Percentiles rank a stretch among this genome's conserved stretches.
Conservation (phyloP, 2,113 vertebrate genomes). For the Cyanoramphus novaezelandiae region DNA sequence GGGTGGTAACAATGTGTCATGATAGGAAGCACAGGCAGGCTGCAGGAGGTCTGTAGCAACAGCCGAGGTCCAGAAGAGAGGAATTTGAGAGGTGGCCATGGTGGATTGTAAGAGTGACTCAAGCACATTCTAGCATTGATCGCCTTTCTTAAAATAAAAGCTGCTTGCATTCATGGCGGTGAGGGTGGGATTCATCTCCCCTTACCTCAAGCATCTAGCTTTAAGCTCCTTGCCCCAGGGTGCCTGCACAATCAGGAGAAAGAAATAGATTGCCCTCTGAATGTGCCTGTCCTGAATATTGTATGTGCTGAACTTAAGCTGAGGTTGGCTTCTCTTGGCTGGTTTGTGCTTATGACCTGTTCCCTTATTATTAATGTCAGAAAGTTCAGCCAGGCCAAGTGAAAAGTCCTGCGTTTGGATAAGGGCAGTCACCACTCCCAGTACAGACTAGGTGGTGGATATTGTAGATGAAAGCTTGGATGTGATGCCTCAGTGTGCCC, state of each 20-base stretch:
- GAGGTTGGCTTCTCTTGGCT: background rate
- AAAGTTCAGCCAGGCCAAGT: background rate
- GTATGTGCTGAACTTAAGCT: background rate
- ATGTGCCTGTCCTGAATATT: background rate
- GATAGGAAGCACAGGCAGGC: background rate
- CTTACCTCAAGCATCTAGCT: slow-evolving; percentile 46
- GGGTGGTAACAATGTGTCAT: rapidly evolving
- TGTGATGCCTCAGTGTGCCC: rapidly evolving
- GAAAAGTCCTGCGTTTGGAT: background rate
- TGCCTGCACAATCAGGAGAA: background rate
- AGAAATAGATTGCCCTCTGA: slow-evolving; percentile 18
- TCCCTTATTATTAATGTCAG: background rate
- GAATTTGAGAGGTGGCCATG: background rate
- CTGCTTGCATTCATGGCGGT: slow-evolving; percentile 6
- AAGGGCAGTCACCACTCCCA: background rate
- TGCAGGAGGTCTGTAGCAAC: background rate
- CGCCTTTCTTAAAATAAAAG: slow-evolving; percentile 60
- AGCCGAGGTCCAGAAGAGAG: background rate
- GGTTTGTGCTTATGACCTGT: background rate
- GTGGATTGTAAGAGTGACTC: background rate
- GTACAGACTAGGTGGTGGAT: background rate
- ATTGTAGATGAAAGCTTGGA: background rate
- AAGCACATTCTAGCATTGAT: slow-evolving; percentile 35
- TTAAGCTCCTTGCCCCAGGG: slow-evolving; percentile 46
- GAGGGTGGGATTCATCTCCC: slow-evolving; percentile 32